These are phyloP conservation scores for Malurus leucopterus DNA, from an alignment of 2,797 vertebrate species.

Conservation along the genomic window DNA sequence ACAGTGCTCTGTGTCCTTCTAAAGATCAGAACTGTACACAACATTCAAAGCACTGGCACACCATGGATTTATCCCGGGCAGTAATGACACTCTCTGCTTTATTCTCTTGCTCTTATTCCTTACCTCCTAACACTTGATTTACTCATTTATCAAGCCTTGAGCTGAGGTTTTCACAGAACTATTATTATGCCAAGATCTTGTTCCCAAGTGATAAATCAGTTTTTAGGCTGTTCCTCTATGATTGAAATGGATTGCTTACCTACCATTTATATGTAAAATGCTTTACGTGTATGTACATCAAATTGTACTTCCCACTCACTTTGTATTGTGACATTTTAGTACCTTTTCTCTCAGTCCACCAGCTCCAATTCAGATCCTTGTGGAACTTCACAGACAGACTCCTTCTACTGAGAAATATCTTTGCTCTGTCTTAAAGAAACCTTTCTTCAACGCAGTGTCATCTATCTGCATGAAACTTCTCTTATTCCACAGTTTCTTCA, in stretches of 20 bases:
- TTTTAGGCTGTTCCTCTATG: background rate
- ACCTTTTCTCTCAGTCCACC: background rate
- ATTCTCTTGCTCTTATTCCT: background rate
- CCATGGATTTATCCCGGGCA: fast-evolving
- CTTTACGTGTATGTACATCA: background rate
- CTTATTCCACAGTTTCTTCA: background rate
- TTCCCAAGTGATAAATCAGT: background rate
- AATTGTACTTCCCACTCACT: background rate
- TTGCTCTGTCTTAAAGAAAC: background rate
- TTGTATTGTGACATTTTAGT: background rate
- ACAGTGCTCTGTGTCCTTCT: background rate
- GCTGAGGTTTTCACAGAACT: background rate
- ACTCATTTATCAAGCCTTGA: background rate
- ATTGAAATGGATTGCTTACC: background rate
- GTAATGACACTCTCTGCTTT: background rate
- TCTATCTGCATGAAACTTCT: background rate
- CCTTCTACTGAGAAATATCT: background rate
- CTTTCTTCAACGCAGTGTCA: background rate
- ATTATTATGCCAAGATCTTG: background rate
- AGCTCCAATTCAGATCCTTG: background rate
- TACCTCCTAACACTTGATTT: background rate
- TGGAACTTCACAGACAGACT: background rate
- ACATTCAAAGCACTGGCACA: background rate
- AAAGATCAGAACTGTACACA: background rate
- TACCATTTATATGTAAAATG: background rate